Conservation (phyloP, 2,113 vertebrate genomes). For the Eulemur rufifrons region DNA sequence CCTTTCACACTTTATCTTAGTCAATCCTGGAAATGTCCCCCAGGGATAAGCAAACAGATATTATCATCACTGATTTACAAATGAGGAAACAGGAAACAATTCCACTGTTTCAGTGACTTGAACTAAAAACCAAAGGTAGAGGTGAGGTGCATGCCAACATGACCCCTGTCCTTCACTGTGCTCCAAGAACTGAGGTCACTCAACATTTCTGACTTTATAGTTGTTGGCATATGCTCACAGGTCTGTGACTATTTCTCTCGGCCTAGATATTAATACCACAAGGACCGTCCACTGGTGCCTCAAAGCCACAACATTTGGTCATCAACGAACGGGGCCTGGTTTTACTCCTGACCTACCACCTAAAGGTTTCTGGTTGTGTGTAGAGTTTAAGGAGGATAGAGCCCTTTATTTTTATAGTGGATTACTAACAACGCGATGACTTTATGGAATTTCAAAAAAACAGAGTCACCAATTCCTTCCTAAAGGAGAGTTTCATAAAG, state of each 20-base stretch:
- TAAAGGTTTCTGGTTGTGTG: not conserved
- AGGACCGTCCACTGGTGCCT: not conserved
- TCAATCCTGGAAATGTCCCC: not conserved
- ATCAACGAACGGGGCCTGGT: not conserved
- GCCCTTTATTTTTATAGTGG: not conserved
- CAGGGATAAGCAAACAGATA: slow-evolving; percentile 35
- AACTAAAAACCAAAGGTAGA: not conserved
- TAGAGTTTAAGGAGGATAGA: not conserved
- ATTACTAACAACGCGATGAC: not conserved
- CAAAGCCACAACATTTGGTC: not conserved
- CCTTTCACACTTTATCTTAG: not conserved
- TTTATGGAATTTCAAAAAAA: slow-evolving; percentile 1
- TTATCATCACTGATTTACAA: not conserved
- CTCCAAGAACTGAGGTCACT: not conserved
- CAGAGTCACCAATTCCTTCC: not conserved
- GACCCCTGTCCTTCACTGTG: not conserved
- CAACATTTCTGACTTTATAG: not conserved
- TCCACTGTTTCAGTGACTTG: not conserved
- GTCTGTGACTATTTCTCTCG: not conserved
- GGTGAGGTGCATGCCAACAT: no score
- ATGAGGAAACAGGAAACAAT: not conserved
- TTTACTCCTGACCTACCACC: not conserved
- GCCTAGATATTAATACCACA: not conserved
- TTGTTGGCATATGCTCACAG: not conserved
- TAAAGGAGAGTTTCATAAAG: not conserved